Base-by-base conservation (phyloP, 2,888 invertebrate genomes). In the Archips xylosteana region DNA sequence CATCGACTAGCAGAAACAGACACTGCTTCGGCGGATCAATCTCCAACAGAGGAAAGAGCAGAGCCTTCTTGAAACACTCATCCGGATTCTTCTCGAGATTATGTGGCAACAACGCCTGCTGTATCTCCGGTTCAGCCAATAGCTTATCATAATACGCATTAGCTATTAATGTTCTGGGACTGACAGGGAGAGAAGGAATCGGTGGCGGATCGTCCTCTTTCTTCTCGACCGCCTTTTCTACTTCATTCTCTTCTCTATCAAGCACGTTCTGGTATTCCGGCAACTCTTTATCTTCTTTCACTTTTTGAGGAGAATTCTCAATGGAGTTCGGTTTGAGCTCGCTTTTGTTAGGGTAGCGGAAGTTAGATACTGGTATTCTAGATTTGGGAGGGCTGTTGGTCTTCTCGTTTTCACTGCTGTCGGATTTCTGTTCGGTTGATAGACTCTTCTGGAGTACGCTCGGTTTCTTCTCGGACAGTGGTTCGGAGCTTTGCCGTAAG, bases 31-130 rank as follows among this genome's bases (percentile, higher is more conserved):
- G 98, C 3, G 98, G 97, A 74, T 97, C 97, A 8, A 99, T 96
- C 85, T 98, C 97, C 59, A 98, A 89, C 42, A 99, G 92, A 0
- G 99, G 99, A 82, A 98, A 97, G 23, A 99, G 91, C 0, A 99
- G 94, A 0, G 98, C 97, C 83, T 97, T 96, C 83, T 98, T 98
- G 85, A 99, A 97, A 70, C 98, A 98, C 82, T 98, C 98, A 82
- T 99, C 99, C 0, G 99, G 98, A 84, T 98, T 97, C 81, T 96
- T 96, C 82, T 98, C 98, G 80, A 98, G 95, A 77, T 97, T 97
- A 75, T 97, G 97, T 0, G 97, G 97, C 49, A 96, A 95, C 49
- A 98, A 91, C 0, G 97, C 97, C 78, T 97, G 96, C 78, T 97
- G 97, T 64, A 98, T 97, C 78, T 98, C 97, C 0, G 97, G 96